Conservation (phyloP, 2,888 invertebrate genomes). For the Apomyelois bistriatella region DNA sequence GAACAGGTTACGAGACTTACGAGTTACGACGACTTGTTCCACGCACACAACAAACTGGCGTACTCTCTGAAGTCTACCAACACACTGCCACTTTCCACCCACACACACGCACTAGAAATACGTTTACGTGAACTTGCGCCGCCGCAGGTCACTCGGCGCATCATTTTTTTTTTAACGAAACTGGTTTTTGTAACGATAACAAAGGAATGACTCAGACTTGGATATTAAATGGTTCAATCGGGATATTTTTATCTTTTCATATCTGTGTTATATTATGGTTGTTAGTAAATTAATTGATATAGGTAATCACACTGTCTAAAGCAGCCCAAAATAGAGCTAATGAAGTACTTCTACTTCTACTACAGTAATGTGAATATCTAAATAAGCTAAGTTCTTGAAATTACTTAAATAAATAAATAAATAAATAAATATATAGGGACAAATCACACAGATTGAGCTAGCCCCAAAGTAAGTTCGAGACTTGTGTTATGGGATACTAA, state of each 20-base stretch:
- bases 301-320: too few species aligned
- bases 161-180: constrained; percentile 58
- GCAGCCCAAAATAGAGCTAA: too few species aligned
- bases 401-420: too few species aligned
- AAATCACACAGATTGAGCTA: too few species aligned
- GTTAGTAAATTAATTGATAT: too few species aligned
- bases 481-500: too few species aligned
- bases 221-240: constrained; percentile 26
- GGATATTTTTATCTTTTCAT: neutral
- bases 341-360: too few species aligned
- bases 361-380: too few species aligned
- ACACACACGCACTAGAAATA: constrained; percentile 31
- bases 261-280: neutral
- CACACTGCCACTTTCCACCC: constrained; percentile 33
- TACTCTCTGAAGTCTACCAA: constrained; percentile 29
- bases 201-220: constrained; percentile 64
- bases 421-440: too few species aligned
- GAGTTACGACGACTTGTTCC: constrained; percentile 48
- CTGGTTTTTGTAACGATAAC: constrained; percentile 66
- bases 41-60: constrained; percentile 44
- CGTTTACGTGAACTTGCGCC: constrained; percentile 40
- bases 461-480: too few species aligned
- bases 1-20: constrained; percentile 57
- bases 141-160: constrained; percentile 64
- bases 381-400: too few species aligned